These are phyloP conservation scores for Lithodes maja DNA, from an alignment of 2,888 invertebrate species.

Conservation along the genomic window DNA sequence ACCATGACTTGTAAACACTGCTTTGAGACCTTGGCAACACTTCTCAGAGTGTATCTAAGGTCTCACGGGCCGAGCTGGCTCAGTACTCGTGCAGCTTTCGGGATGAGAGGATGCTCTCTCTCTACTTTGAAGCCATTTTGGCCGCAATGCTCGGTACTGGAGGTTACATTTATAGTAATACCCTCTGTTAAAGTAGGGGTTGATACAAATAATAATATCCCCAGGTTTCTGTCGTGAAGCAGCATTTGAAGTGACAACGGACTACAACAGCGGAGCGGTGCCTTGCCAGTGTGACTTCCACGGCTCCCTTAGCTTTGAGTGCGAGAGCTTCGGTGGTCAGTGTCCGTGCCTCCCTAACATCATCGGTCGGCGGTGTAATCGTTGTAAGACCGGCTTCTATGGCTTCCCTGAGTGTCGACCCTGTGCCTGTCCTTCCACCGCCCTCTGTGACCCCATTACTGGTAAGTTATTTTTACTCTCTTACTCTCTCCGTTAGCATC, in stretches of 20 bases:
- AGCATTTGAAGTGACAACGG: constrained; percentile 94
- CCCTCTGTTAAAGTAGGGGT: too few relatives aligned
- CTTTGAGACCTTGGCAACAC: too few relatives aligned
- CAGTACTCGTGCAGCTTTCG: too few relatives aligned
- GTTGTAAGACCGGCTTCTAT: constrained; percentile 91
- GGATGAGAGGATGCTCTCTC: too few relatives aligned
- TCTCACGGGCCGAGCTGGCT: too few relatives aligned
- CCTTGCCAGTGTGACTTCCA: constrained; percentile 91
- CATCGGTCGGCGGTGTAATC: constrained; percentile 89
- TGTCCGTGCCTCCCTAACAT: constrained; percentile 95
- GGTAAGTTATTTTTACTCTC: constrained; percentile 75
- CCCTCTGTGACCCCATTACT: constrained; percentile 85
- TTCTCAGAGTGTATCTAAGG: too few relatives aligned
- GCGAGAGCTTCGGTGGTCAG: constrained; percentile 96
- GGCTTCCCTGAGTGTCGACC: constrained; percentile 96
- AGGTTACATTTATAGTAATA: too few relatives aligned
- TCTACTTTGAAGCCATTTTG: too few relatives aligned
- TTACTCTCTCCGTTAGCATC: too few relatives aligned
- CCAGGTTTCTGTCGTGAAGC: constrained; percentile 91
- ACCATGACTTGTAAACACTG: too few relatives aligned
- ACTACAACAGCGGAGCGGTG: constrained; percentile 95
- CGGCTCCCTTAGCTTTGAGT: constrained; percentile 89
- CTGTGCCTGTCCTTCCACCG: constrained; percentile 89
- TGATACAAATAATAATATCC: background rate
- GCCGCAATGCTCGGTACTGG: too few relatives aligned